phyloP scores from a whole-genome alignment of 2,797 vertebrate species.

The Pteronotus mesoamericanus region DNA sequence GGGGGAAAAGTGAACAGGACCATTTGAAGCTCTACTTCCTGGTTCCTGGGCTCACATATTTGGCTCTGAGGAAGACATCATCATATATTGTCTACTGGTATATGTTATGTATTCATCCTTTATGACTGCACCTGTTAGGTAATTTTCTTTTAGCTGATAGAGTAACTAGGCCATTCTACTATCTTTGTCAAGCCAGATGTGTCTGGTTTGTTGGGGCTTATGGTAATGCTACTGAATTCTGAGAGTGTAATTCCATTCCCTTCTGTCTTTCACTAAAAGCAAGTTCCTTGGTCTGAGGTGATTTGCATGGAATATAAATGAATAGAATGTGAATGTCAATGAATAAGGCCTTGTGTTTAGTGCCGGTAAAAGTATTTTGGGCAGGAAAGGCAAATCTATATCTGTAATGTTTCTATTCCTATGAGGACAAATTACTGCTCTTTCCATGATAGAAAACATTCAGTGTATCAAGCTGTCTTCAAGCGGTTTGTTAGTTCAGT shows the following conservation, averaged over 20 bases:
- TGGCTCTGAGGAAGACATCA: background rate
- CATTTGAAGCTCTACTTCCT: background rate
- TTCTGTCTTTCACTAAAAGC: background rate
- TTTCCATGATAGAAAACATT: background rate
- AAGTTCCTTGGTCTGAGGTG: background rate
- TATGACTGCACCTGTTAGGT: background rate
- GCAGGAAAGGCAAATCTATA: no score
- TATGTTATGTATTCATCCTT: background rate
- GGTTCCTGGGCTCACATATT: background rate
- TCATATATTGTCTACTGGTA: background rate
- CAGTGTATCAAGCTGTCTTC: background rate
- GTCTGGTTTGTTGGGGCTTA: background rate
- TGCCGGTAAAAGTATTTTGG: background rate
- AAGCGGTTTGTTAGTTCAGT: background rate
- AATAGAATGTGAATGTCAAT: background rate
- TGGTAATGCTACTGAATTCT: background rate
- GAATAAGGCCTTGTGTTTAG: background rate
- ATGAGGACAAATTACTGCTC: background rate
- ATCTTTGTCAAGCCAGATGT: background rate
- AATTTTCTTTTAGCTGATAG: background rate
- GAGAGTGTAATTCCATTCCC: background rate
- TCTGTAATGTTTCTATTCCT: background rate
- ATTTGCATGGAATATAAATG: background rate
- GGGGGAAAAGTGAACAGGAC: background rate
- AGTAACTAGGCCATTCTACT: background rate